Base-by-base conservation (phyloP, 1,140 invertebrate genomes). In the Oscheius sp. region DNA sequence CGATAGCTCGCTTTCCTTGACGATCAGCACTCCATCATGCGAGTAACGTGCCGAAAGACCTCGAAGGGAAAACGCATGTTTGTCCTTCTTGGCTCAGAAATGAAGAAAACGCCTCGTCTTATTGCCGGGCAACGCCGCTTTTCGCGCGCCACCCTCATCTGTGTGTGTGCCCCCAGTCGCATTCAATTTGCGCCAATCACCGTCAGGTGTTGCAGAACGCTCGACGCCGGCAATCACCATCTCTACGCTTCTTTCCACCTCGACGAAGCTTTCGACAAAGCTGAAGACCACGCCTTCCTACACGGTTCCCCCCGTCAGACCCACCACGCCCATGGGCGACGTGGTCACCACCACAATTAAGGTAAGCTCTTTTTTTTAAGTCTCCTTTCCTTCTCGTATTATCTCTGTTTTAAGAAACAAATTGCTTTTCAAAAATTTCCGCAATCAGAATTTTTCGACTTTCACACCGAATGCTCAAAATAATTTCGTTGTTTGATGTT, bases 321-420 rank as follows among this genome's bases (percentile, higher is more conserved):
- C 77, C 28, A 79, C 74, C 2, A 79, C 78, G 38, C 78, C 78
- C 23, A 79, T 77, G 69, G 74, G 74, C 23, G 70, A 68, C 63
- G 35, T 68, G 28, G 55, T 80, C 18, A 68, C 75, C 2, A 68
- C 78, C n/a, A 77, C 70, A 29, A 64, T 65, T 34, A 78, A 75
- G 75, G 75, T 76, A 26, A 52, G 36, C 18, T 29, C 73, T 36
- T 20, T 69, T 23, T 29, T 34, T 38, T 58, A 76, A 34, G n/a
- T n/a, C n/a, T n/a, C n/a, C n/a, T n/a, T n/a, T n/a, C n/a, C n/a
- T n/a, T n/a, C n/a, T n/a, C n/a, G n/a, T n/a, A n/a, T n/a, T n/a
- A n/a, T n/a, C n/a, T n/a, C n/a, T n/a, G n/a, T n/a, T n/a, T n/a
- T n/a, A n/a, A n/a, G n/a, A n/a, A n/a, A n/a, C n/a, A n/a, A n/a